Conservation (phyloP, 1,140 invertebrate species). For the Neomicropteryx cornuta region DNA sequence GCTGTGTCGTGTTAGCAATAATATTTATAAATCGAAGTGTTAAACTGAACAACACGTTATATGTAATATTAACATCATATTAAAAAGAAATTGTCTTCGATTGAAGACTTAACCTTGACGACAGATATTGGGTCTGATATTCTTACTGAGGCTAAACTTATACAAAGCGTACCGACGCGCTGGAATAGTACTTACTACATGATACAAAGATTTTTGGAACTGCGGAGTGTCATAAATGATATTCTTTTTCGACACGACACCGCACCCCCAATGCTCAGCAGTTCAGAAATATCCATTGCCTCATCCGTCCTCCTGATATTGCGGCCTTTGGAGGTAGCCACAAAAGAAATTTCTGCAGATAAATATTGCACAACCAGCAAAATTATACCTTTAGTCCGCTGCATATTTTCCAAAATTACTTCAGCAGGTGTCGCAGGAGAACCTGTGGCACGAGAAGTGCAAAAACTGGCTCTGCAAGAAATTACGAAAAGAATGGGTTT, state of each 20-base stretch:
- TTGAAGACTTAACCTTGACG: too few species aligned
- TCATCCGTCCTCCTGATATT: constrained; percentile 20
- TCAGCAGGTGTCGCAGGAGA: constrained; percentile 13
- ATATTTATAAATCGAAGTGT: too few species aligned
- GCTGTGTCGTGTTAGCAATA: too few species aligned
- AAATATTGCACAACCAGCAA: constrained; percentile 30
- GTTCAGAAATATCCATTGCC: constrained; percentile 19
- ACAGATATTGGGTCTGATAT: too few species aligned
- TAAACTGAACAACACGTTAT: too few species aligned
- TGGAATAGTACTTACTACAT: constrained; percentile 29
- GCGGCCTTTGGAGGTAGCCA: constrained; percentile 24
- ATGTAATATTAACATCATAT: too few species aligned
- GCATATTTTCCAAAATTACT: constrained; percentile 21
- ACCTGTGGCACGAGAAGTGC: constrained; percentile 13
- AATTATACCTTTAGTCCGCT: constrained; percentile 27
- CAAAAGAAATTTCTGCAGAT: constrained; percentile 28
- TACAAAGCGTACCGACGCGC: constrained; percentile 21
- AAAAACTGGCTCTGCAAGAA: constrained; percentile 13
- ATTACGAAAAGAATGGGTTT: constrained; percentile 19
- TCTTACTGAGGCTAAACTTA: constrained; percentile 16
- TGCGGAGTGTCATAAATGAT: constrained; percentile 19
- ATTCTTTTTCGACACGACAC: constrained; percentile 20
- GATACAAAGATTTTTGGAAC: constrained; percentile 23
- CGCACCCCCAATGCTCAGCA: constrained; percentile 23
- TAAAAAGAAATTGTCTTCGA: too few species aligned